Percentiles rank a stretch among this genome's conserved stretches.
Conservation (phyloP, 2,888 invertebrate genomes). For the Parnassius mnemosyne region DNA sequence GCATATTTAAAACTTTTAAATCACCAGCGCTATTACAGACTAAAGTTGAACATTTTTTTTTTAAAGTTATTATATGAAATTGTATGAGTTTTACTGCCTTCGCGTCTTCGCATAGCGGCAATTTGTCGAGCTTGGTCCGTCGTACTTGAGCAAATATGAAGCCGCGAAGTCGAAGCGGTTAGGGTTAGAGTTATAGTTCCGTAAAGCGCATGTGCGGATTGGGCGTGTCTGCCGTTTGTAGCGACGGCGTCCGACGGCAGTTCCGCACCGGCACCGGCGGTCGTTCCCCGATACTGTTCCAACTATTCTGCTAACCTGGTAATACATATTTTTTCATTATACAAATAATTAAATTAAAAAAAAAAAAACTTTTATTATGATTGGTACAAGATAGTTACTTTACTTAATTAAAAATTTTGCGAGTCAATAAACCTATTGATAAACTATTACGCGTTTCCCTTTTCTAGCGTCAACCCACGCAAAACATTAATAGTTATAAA, state of each 20-base stretch:
- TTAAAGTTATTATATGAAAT: too few relatives aligned
- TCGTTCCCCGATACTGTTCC: conserved; percentile 37
- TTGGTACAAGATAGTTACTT: neutral
- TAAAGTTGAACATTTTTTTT: too few relatives aligned
- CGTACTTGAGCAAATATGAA: neutral
- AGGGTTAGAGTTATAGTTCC: neutral
- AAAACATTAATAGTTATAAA: conserved; percentile 41
- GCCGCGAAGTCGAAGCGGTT: conserved; percentile 1
- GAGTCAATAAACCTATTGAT: conserved; percentile 35
- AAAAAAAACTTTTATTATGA: too few relatives aligned
- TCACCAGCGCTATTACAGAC: too few relatives aligned
- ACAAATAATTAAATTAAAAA: neutral
- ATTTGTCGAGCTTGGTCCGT: neutral
- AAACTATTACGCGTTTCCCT: conserved; percentile 49
- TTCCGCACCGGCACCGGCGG: conserved; percentile 49
- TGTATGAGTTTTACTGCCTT: too few relatives aligned
- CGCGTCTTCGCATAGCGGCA: too few relatives aligned
- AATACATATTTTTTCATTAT: conserved; percentile 14
- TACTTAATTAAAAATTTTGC: conserved; percentile 2
- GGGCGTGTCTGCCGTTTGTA: conserved; percentile 66
- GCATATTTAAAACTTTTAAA: too few relatives aligned
- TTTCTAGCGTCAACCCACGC: conserved; percentile 57
- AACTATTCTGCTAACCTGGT: conserved; percentile 34
- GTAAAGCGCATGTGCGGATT: conserved; percentile 63
- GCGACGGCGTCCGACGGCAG: conserved; percentile 58